Conservation (phyloP, 2,888 invertebrate genomes). For the Andricus quercusramuli region DNA sequence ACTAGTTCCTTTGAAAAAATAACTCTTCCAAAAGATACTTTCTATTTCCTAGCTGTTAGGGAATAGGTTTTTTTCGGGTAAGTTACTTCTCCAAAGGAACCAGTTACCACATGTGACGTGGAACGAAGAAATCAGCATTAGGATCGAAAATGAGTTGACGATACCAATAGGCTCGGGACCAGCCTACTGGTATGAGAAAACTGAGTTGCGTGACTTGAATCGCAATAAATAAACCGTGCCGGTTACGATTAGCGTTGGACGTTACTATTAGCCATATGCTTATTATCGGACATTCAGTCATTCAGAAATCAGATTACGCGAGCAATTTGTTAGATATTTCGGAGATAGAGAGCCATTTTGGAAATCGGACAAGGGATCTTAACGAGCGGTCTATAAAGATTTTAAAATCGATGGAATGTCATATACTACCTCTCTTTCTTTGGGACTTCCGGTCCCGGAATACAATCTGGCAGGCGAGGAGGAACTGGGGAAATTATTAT, state of each 20-base stretch:
- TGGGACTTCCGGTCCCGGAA: background rate
- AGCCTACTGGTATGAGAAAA: background rate
- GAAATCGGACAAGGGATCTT: slow-evolving; percentile 26
- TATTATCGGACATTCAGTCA: slow-evolving; percentile 58
- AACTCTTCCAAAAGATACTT: too few relatives aligned
- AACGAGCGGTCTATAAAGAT: slow-evolving; percentile 8
- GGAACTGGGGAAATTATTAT: too few relatives aligned
- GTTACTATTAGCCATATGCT: slow-evolving; percentile 57
- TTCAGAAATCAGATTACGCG: slow-evolving; percentile 66
- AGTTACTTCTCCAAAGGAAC: too few relatives aligned
- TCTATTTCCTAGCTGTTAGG: too few relatives aligned
- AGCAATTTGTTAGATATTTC: slow-evolving; percentile 59
- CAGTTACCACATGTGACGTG: too few relatives aligned
- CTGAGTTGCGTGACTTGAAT: slow-evolving; percentile 62
- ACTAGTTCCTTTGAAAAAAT: too few relatives aligned
- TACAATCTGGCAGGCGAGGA: background rate
- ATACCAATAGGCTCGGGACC: too few relatives aligned
- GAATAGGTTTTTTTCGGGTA: too few relatives aligned
- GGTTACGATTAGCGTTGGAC: slow-evolving; percentile 58
- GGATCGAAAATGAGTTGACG: too few relatives aligned
- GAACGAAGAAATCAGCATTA: too few relatives aligned
- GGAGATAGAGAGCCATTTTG: slow-evolving; percentile 40
- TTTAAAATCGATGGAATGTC: background rate
- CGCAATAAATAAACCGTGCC: slow-evolving; percentile 62
- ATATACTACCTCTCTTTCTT: background rate